Evolutionary conservation across 2,888 invertebrate genomes (phyloP).

Genomic region (Apamea crenata): DNA sequence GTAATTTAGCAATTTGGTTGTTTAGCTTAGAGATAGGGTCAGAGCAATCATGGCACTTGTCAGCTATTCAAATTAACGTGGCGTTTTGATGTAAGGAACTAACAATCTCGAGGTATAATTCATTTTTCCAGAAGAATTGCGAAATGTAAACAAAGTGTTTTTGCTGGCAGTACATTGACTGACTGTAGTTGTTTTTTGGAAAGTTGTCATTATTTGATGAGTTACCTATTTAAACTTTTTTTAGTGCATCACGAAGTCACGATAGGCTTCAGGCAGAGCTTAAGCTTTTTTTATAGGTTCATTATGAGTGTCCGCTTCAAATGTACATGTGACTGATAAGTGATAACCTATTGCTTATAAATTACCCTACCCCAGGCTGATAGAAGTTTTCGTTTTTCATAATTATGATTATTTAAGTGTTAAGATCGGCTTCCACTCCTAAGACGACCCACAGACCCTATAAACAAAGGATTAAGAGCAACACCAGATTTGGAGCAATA

Average conservation of each 20-base stretch:
- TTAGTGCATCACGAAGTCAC: not conserved
- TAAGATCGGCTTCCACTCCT: not conserved
- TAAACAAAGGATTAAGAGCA: not conserved
- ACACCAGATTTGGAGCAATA: too few relatives aligned
- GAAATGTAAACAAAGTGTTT: slow-evolving; percentile 24
- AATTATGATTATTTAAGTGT: too few relatives aligned
- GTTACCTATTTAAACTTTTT: not conserved
- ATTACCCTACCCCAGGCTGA: not conserved
- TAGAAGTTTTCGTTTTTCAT: not conserved
- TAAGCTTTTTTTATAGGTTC: not conserved
- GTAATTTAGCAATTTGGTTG: slow-evolving; percentile 40
- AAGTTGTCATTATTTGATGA: slow-evolving; percentile 13
- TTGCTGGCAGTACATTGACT: not conserved
- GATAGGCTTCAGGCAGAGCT: not conserved
- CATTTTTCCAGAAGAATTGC: slow-evolving; percentile 16
- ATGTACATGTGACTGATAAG: not conserved
- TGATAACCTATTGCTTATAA: not conserved
- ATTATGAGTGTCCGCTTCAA: not conserved
- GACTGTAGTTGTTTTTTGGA: slow-evolving; percentile 4
- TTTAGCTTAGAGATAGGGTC: slow-evolving; percentile 7
- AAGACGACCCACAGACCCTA: not conserved
- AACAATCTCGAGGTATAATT: not conserved
- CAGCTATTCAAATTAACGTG: slow-evolving; percentile 20
- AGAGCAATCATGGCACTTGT: slow-evolving; percentile 1
- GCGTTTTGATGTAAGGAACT: not conserved